Base-by-base conservation (phyloP, 1,140 invertebrate species). In the Mizuhopecten yessoensis region DNA sequence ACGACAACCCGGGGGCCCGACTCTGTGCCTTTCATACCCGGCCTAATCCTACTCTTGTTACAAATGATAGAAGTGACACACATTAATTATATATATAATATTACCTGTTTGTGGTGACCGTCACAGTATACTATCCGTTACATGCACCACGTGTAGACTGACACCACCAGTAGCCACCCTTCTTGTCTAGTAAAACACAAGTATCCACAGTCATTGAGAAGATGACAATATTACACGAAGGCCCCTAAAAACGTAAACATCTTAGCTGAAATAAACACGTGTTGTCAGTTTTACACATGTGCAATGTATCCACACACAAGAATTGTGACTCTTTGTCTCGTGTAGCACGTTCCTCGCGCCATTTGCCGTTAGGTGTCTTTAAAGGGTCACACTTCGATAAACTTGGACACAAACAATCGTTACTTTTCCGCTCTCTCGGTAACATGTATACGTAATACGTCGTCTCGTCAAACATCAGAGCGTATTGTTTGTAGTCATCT, bases 261-360 rank as follows among this genome's bases (percentile, higher is more conserved):
- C 57, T 1, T 5, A 9, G 23, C 1, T 17, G 57, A n/a, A 75
- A 29, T n/a, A 75, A 23, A n/a, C 17, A n/a, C 57, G 5, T 29
- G 57, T 5, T 75, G 23, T 75, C 57, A 75, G 57, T 29, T 29
- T 29, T n/a, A 23, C 57, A 75, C 57, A 75, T 75, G 57, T 75
- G 57, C 57, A n/a, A 75, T 29, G n/a, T 75, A 75, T 75, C 57
- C 57, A 75, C 57, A n/a, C 57, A n/a, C n/a, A 75, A 23, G 57
- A 29, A 75, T 7, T 2, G 3, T 29, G 15, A n/a, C 29, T 45
- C 57, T 75, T 75, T 75, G 57, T 75, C 57, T 29, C 11, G 57
- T 75, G 17, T 29, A n/a, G 57, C 57, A 75, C 23, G n/a, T 75
- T 75, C 57, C 5, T 9, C 57, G 57, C 57, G 57, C 57, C 57